A percentile compares a stretch with the other conserved stretches of the same genome.
Evolutionary conservation across 2,888 invertebrate species (phyloP).

Genomic region (Diplolepis rosae): DNA sequence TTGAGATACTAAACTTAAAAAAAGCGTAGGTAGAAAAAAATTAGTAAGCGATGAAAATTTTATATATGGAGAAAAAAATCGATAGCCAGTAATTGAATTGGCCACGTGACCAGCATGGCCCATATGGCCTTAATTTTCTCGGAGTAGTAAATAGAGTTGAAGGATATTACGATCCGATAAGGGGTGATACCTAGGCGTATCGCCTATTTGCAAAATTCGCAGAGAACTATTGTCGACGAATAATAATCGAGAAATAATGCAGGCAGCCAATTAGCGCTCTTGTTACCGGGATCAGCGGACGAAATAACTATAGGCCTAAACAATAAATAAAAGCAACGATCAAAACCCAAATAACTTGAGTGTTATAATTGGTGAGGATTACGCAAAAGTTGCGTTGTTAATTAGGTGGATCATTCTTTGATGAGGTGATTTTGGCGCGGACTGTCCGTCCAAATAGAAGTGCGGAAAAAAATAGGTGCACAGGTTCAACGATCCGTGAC

Average conservation of each 20-base stretch:
- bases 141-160: background rate
- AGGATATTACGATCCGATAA: background rate
- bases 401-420: constrained; percentile 38
- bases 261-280: background rate
- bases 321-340: background rate
- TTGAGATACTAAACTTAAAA: too few relatives aligned
- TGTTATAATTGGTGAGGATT: constrained; percentile 34
- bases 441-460: constrained; percentile 35
- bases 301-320: background rate
- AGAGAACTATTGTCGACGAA: background rate
- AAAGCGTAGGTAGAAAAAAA: too few relatives aligned
- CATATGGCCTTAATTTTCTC: too few relatives aligned
- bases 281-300: constrained; percentile 7
- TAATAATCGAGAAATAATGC: background rate
- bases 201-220: background rate
- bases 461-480: constrained; percentile 31
- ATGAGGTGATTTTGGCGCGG: constrained; percentile 39
- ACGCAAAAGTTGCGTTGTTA: constrained; percentile 39
- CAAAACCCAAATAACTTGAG: background rate
- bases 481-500: constrained; percentile 30
- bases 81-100: too few relatives aligned
- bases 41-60: too few relatives aligned
- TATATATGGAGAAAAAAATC: too few relatives aligned
- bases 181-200: background rate
- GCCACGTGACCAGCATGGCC: too few relatives aligned